phyloP scores from a whole-genome alignment of 2,888 invertebrate genomes.

The Scaptomyza parva region DNA sequence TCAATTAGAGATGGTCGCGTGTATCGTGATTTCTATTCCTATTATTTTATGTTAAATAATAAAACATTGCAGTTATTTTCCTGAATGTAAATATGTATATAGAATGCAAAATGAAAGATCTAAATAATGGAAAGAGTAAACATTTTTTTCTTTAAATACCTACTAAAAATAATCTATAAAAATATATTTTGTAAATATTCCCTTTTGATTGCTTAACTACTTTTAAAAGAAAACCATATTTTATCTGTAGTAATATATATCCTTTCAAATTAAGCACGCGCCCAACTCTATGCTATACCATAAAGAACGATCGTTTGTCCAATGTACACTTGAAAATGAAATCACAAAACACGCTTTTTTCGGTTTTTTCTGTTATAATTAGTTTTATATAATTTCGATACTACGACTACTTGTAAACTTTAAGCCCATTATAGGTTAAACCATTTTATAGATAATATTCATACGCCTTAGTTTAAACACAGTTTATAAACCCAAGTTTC shows the following conservation, averaged over 20 bases:
- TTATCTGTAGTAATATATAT: neutral
- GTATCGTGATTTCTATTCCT: neutral
- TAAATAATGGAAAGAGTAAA: neutral
- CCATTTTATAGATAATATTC: neutral
- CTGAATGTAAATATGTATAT: neutral
- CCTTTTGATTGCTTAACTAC: neutral
- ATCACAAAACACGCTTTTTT: neutral
- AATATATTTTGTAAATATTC: neutral
- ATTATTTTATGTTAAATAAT: neutral
- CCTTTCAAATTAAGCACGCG: conserved; percentile 10
- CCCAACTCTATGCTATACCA: conserved; percentile 9
- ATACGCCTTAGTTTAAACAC: neutral
- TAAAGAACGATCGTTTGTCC: neutral
- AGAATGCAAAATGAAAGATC: neutral
- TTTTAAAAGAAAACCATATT: neutral
- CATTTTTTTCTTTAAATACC: neutral
- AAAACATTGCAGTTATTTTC: neutral
- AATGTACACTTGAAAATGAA: neutral
- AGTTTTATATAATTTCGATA: neutral
- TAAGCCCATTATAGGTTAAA: neutral
- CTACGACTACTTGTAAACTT: neutral
- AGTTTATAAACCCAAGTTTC: neutral
- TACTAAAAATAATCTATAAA: neutral
- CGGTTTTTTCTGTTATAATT: neutral
- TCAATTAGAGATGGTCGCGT: conserved; percentile 23